Base-by-base conservation (phyloP, 2,888 invertebrate species). In the Nycteola revayana region DNA sequence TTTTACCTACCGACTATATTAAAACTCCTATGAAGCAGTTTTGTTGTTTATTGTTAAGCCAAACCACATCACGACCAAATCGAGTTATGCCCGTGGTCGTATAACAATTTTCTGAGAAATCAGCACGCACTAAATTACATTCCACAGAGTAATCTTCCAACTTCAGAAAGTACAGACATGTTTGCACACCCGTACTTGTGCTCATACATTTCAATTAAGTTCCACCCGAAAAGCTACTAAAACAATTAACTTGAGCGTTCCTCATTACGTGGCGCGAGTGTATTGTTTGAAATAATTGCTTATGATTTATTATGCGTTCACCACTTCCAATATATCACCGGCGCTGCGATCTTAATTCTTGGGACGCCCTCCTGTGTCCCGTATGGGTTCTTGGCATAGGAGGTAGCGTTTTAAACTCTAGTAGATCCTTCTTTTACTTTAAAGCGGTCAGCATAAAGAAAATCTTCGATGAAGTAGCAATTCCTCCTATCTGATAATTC, bases 251-350 rank as follows among this genome's bases (percentile, higher is more conserved):
- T 32, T 22, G 10, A 44, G 47, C 55, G 42, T 42, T 46, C 43
- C 60, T 70, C 68, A 71, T 75, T 75, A 66, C 56, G 50, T 43
- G 4, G 21, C 7, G 45, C 48, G 45, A 54, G 49, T 55, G 55
- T 58, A 67, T 70, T 69, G 67, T 72, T 72, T 65, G 54, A 68
- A 70, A 71, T 73, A 75, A 77, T 76, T 72, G 64, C 68, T 67
- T 76, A 75, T 79, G 75, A 79, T 78, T 77, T 75, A 77, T 71
- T 60, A 60, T 61, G 53, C 60, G 61, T 64, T 70, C 61, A 59
- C 70, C 66, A 56, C 55, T 62, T 67, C 66, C 70, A 71, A 79
- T 80, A 79, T 76, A 78, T 78, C 75, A 76, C 45, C 43, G 25
- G 55, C 53, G 48, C 53, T 56, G 62, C 60, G 68, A 74, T 77